Evolutionary conservation across 2,113 vertebrate species (phyloP).

Genomic region (Stegostoma tigrinum): DNA sequence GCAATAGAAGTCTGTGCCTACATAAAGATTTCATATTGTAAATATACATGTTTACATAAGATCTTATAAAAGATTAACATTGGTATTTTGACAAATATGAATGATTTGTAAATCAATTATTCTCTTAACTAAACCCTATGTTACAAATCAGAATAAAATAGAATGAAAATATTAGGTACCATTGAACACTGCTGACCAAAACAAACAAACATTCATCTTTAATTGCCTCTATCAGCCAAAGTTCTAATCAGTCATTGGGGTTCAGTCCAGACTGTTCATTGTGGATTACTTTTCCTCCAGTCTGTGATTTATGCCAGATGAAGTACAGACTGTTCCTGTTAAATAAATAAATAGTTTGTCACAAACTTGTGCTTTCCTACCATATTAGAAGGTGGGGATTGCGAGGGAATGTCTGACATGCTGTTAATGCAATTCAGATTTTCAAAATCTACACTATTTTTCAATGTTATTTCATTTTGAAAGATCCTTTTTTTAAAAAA

Average conservation of each 20-base stretch:
- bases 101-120: background rate
- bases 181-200: background rate
- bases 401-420: conserved; percentile 8
- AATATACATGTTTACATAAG: background rate
- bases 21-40: background rate
- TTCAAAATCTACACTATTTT: background rate
- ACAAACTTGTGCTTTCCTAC: conserved; percentile 7
- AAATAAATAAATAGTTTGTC: conserved; percentile 36
- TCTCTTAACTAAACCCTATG: background rate
- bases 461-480: background rate
- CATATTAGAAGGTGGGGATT: background rate
- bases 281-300: background rate
- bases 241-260: conserved; percentile 23
- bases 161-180: background rate
- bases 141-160: background rate
- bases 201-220: conserved; percentile 21
- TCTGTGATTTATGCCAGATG: conserved; percentile 30
- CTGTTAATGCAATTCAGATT: background rate
- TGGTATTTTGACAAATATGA: background rate
- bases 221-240: background rate
- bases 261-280: background rate
- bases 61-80: background rate
- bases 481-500: no score
- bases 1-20: background rate
- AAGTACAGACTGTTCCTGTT: conserved; percentile 36